Evolutionary conservation across 2,113 vertebrate species (phyloP), one percentile per base, ranked within the genome.

Genomic region (Collichthys lucidus): DNA sequence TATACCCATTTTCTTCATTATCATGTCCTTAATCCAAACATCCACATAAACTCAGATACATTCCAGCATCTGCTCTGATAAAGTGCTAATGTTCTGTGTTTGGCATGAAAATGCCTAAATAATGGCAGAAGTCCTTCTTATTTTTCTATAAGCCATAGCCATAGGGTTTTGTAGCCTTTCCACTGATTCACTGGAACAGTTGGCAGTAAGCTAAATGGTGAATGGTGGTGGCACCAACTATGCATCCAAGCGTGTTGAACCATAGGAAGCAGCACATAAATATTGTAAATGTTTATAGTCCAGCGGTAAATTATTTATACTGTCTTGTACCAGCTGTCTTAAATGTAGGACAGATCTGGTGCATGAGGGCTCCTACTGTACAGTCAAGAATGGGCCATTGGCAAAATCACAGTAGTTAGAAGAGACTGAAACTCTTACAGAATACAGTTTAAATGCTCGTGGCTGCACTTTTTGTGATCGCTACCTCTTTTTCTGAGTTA

Each of bases 251-350:
- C 77, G 79, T 62, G 64, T 35, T 66, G 68, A 91, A 56, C 57
- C 57, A 47, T 52, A 79, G 55, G 31, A 53, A 79, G 66, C 35
- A 9, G 55, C 12, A 2, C 77, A 91, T 92, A 26, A 88, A 92
- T 91, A 85, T 79, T 93, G 73, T 26, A 93, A 67, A 53, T 35
- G 67, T 53, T 72, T 42, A 75, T 26, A 52, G 80, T 77, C 73
- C 4, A 12, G 52, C 63, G 16, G 22, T 93, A 29, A 93, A 93
- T 92, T 88, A 89, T 92, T 91, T 63, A 92, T 8, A 46, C 22
- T 26, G 50, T 64, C 22, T 73, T 67, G 52, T 72, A 66, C 56
- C 56, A 76, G 79, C 60, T 9, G 8, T 83, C 50, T 61, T 66
- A 26, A 19, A 86, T 83, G 71, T 88, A 78, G 88, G 84, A 69